Evolutionary conservation across 2,797 vertebrate species (phyloP), one percentile per base, ranked within the genome.

Genomic region (Clamator glandarius): DNA sequence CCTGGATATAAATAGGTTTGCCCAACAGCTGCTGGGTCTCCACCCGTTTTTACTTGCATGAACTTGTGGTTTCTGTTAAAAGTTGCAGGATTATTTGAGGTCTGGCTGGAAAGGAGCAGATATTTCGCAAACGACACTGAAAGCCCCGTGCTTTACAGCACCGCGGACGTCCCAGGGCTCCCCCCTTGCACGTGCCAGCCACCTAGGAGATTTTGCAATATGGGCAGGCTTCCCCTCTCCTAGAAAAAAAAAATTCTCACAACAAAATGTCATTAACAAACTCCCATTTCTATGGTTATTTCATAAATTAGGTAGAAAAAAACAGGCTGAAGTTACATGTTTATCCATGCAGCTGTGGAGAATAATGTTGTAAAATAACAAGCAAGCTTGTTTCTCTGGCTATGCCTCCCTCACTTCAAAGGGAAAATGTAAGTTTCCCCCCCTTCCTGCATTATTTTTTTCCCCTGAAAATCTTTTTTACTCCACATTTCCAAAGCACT

Each of bases 401-500:
- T 72, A 11, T 61, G 73, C 57, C 64, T 93, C 67, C 82, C 59
- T 95, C 57, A 93, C 92, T 94, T 95, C 93, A 95, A 95, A 96
- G 78, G 55, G 52, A 93, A 91, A 94, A 91, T 36, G 41, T 36
- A 86, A 82, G 59, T 69, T 64, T 41, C 63, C 44, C 59, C 42
- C 25, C 41, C 64, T 86, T 96, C 88, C 73, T 90, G 89, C 80
- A 83, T 96, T 96, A 75, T 81, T 94, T 95, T 80, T 96, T 96
- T 80, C 90, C 88, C 87, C 94, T 86, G 84, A 92, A 96, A 96
- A 90, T 69, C 80, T 96, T 97, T 97, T 96, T 91, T 84, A 69
- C 63, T 83, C 39, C 51, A 39, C 64, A 36, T 90, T 97, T 96
- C 96, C 92, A 93, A 97, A 96, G 97, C 95, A 42, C 93, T 92